Conservation (phyloP, 2,797 vertebrate species). For the Phrynocephalus vlangalii region DNA sequence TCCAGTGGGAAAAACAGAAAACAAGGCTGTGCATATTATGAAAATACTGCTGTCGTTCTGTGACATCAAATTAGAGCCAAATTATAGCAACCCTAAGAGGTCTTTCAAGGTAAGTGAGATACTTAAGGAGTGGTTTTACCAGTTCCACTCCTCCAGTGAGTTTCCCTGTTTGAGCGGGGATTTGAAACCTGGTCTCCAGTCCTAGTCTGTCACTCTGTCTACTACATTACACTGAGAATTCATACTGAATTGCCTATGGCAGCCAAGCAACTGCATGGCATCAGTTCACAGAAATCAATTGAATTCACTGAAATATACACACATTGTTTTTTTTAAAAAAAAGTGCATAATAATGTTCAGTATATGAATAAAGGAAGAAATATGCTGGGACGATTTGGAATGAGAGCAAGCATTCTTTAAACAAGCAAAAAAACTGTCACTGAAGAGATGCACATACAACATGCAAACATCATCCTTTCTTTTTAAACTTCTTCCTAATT, state of each 20-base stretch:
- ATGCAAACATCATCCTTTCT: background rate
- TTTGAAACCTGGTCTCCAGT: no score
- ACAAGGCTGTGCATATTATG: background rate
- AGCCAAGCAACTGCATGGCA: background rate
- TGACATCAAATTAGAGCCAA: no score
- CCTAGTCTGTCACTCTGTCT: no score
- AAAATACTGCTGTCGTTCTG: no score
- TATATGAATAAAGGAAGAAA: background rate
- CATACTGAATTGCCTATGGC: no score
- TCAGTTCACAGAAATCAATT: background rate
- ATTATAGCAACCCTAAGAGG: no score
- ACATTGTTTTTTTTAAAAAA: background rate
- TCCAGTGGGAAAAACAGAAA: background rate
- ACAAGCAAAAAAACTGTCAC: background rate
- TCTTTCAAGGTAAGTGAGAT: no score
- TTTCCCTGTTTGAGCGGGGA: no score
- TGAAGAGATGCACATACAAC: background rate
- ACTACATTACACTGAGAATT: no score
- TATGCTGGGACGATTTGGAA: background rate
- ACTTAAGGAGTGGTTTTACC: no score
- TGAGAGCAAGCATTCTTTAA: background rate
- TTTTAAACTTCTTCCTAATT: background rate
- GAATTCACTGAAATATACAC: background rate
- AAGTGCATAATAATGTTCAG: background rate
- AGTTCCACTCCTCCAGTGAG: no score